Conservation (phyloP, 1,140 invertebrate species). For the Halesus radiatus region DNA sequence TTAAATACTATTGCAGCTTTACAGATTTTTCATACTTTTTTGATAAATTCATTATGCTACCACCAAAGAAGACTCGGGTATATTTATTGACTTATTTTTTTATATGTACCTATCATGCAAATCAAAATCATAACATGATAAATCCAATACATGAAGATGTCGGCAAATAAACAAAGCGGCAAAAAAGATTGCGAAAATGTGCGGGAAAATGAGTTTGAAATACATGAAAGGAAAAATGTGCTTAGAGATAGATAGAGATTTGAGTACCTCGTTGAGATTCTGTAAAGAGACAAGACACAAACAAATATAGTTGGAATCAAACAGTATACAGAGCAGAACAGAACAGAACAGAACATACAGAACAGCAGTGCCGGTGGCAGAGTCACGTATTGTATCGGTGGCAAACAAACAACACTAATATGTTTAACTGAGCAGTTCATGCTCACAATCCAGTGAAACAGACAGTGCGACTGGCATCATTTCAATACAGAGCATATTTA, state of each 20-base stretch:
- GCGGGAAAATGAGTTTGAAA: slow-evolving; percentile 18
- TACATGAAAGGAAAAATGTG: slow-evolving; percentile 41
- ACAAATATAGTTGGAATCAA: slow-evolving; percentile 54
- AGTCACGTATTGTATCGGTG: too few species aligned
- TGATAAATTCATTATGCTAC: too few species aligned
- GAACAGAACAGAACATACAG: neutral
- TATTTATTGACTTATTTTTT: too few species aligned
- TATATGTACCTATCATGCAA: too few species aligned
- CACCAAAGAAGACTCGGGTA: too few species aligned
- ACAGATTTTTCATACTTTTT: too few species aligned
- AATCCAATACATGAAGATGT: neutral
- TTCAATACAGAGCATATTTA: slow-evolving; percentile 4
- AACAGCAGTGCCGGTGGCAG: neutral
- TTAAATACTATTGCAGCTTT: too few species aligned
- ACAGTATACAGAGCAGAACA: slow-evolving; percentile 13
- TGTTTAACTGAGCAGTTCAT: neutral
- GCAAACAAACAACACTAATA: too few species aligned
- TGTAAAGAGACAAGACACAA: slow-evolving; percentile 57
- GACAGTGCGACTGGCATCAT: slow-evolving; percentile 51
- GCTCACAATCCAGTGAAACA: slow-evolving; percentile 3
- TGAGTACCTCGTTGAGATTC: slow-evolving; percentile 57
- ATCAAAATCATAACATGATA: too few species aligned
- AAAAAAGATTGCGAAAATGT: slow-evolving; percentile 1
- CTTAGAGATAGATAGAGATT: slow-evolving; percentile 43
- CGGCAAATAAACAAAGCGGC: slow-evolving; percentile 25